These are phyloP conservation scores for Alexandromys fortis DNA, from an alignment of 2,113 vertebrate genomes.

Conservation along the genomic window DNA sequence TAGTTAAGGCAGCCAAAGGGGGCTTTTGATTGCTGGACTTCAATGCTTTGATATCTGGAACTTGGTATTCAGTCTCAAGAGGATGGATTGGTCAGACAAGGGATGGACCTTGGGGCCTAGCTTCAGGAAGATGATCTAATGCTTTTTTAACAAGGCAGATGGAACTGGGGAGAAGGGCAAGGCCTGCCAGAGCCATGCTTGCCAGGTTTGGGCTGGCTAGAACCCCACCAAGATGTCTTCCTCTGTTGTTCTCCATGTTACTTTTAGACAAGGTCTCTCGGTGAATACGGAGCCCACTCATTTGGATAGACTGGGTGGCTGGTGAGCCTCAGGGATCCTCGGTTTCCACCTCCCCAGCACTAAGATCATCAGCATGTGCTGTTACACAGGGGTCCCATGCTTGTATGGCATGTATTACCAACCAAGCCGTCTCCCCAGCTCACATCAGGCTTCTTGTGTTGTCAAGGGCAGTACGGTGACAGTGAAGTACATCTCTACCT, in stretches of 20 bases:
- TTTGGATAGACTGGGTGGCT: not conserved
- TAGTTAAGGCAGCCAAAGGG: not conserved
- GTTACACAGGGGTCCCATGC: not conserved
- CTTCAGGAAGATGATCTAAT: not conserved
- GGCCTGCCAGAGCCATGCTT: not conserved
- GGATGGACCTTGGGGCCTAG: not conserved
- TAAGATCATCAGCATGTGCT: too few species aligned
- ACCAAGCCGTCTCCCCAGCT: not conserved
- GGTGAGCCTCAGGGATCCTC: not conserved
- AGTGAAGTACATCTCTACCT: not conserved
- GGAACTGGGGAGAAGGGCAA: not conserved
- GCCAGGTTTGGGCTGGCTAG: not conserved
- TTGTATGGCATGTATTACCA: not conserved
- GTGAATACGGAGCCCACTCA: not conserved
- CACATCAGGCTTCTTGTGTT: not conserved
- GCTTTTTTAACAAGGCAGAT: not conserved
- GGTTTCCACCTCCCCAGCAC: not conserved
- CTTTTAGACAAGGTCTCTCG: not conserved
- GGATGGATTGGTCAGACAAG: not conserved
- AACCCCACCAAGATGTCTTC: not conserved
- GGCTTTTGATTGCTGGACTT: not conserved
- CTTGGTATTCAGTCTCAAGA: not conserved
- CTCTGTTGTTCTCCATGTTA: not conserved
- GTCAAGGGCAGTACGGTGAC: not conserved
- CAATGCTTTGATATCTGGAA: not conserved